A percentile compares a stretch with the other conserved stretches of the same genome.
phyloP scores from a whole-genome alignment of 2,797 vertebrate species.

The Lates japonicus region DNA sequence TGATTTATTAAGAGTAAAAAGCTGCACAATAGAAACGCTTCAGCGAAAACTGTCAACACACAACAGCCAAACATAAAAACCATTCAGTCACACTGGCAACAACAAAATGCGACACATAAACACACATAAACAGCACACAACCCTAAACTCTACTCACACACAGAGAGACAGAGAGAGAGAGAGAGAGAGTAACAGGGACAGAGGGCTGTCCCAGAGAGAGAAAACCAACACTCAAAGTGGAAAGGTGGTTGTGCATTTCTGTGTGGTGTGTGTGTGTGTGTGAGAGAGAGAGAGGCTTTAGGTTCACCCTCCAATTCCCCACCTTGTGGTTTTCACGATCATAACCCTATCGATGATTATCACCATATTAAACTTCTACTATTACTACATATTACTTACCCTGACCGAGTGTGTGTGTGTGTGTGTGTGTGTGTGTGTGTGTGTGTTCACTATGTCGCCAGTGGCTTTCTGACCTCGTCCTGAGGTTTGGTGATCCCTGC shows the following conservation, averaged over 20 bases:
- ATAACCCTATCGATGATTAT: slow-evolving; percentile 65
- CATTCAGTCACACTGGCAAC: slow-evolving; percentile 35
- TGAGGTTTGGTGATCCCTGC: slow-evolving; percentile 79
- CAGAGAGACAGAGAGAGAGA: not conserved
- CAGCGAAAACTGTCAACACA: slow-evolving; percentile 39
- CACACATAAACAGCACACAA: slow-evolving; percentile 15
- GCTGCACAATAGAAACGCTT: slow-evolving; percentile 25
- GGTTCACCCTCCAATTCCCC: slow-evolving; percentile 19
- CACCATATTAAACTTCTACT: slow-evolving; percentile 75
- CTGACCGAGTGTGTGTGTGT: slow-evolving; percentile 36
- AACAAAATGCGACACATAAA: slow-evolving; percentile 30
- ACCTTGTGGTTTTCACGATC: slow-evolving; percentile 50
- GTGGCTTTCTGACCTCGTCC: slow-evolving; percentile 85
- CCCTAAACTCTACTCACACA: not conserved
- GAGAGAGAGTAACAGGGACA: slow-evolving; percentile 19
- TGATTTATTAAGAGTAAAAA: slow-evolving; percentile 24
- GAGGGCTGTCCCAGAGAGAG: slow-evolving; percentile 35
- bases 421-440: slow-evolving; percentile 53
- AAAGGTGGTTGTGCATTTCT: slow-evolving; percentile 36
- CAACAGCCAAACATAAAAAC: slow-evolving; percentile 34
- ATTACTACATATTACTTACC: slow-evolving; percentile 65
- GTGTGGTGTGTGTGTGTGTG: slow-evolving; percentile 33
- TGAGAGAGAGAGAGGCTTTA: not conserved
- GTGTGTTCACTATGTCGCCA: slow-evolving; percentile 77
- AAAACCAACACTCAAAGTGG: slow-evolving; percentile 43